Base-by-base conservation (phyloP, 2,797 vertebrate genomes). In the Synaphobranchus kaupii region DNA sequence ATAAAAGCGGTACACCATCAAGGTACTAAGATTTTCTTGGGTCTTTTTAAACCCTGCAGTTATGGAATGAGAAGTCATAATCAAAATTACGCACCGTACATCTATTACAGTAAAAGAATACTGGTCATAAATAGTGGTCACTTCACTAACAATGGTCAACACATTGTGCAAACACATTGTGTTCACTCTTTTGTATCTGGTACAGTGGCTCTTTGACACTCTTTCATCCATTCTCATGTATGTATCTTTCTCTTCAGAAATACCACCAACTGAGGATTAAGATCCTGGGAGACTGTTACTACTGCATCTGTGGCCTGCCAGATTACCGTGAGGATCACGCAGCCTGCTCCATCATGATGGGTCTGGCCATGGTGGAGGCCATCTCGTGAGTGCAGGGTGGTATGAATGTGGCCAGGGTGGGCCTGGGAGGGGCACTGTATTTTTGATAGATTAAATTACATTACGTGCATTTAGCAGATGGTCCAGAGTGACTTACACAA, bases 211-310 rank as follows among this genome's bases (percentile, higher is more conserved):
- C 1, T 25, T 15, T 68, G 1, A 39, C 39, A 0, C 39, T 34
- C 13, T 12, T 76, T 76, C 31, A 39, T 76, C 34, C 71, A 76
- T 76, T 76, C 13, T 15, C 31, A 15, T 39, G 20, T 17, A n/a
- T 60, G 1, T 52, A 82, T 83, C 6, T 15, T 0, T 34, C 58
- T 58, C 90, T 85, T 34, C 94, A 99, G 98, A 94, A 96, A 93
- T 94, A 98, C 92, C 97, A 99, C 91, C 98, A 99, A 89, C 90
- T 99, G 88, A 96, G 98, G 60, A 99, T 99, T 89, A 99, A 99
- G 95, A 99, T 99, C 92, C 94, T 99, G 60, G 98, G 98, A 0
- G 98, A 99, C 94, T 99, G 98, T 86, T 99, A 99, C 91, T 99
- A 99, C 93, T 99, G 98, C 89, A 99, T 99, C 93, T 99, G 98